Evolutionary conservation across 2,797 vertebrate genomes (phyloP), one percentile per base, ranked within the genome.

Genomic region (Sternarchorhynchus goeldii): DNA sequence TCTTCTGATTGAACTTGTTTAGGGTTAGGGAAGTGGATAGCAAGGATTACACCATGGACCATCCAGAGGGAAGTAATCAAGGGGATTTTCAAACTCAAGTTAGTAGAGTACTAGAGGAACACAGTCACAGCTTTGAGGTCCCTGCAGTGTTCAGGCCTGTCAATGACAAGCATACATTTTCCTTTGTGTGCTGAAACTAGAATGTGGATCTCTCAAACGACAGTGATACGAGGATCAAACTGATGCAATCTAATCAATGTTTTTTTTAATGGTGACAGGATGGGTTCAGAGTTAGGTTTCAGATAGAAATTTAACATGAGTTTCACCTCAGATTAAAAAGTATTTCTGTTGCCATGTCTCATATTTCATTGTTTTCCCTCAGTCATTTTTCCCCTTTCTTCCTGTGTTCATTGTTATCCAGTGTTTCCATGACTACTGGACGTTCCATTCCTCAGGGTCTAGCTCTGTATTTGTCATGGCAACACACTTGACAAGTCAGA

Each of bases 391-490:
- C 64, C 76, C 55, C 14, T 63, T 68, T 25, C 64, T 81, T 84
- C 76, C 45, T 63, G 79, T 76, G 50, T 62, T 86, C 59, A 65
- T 88, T 93, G 90, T 91, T 90, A 86, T 84, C 86, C 85, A 63
- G 71, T 82, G 90, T 92, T 89, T 77, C 90, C 74, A 20, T 80
- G 87, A 84, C 62, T 53, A 89, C 86, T 76, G 81, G 76, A 78
- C 81, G 82, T 78, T 84, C 78, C 71, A 73, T 84, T 87, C 83
- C 83, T 68, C n/a, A 18, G 77, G 83, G 79, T 84, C 86, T 85
- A 71, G 62, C 86, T 90, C 86, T 91, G 86, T 91, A 85, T 93
- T 93, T 93, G 91, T 92, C 90, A 91, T 93, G 90, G 91, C 88
- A 90, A 92, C 89, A 53, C 83, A 75, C 76, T 84, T 60, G 32